phyloP scores from a whole-genome alignment of 1,140 invertebrate genomes.

The Ceratina japonica region DNA sequence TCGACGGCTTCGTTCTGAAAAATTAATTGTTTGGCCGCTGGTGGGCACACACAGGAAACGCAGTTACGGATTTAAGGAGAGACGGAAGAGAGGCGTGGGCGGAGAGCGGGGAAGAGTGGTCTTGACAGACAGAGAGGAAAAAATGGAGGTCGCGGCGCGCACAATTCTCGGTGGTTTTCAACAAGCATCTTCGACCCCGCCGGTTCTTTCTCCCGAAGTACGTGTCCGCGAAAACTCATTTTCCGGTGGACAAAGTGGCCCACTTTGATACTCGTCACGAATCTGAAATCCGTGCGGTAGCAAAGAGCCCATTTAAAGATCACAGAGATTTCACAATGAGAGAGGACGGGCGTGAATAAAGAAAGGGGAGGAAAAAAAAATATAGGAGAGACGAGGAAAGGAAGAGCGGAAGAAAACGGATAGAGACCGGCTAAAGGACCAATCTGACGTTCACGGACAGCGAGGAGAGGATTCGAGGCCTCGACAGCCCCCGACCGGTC shows the following conservation, averaged over 20 bases:
- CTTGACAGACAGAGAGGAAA: neutral
- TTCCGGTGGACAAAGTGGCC: slow-evolving; percentile 21
- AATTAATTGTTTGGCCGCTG: no score
- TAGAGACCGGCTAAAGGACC: slow-evolving; percentile 1
- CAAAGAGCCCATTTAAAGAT: slow-evolving; percentile 39
- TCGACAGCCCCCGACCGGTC: neutral
- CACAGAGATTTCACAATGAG: slow-evolving; percentile 24
- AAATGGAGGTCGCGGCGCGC: neutral
- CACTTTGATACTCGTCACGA: slow-evolving; percentile 30
- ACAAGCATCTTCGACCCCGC: neutral
- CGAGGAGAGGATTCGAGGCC: slow-evolving; percentile 1
- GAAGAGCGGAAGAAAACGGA: neutral
- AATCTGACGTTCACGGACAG: neutral
- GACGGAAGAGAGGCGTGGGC: neutral
- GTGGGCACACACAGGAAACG: no score
- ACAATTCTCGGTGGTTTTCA: neutral
- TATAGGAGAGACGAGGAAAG: neutral
- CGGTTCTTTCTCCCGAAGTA: neutral
- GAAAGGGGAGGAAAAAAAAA: neutral
- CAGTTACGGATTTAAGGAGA: no score
- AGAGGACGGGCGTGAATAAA: neutral
- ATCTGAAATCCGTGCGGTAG: slow-evolving; percentile 19
- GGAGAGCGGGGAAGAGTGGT: no score
- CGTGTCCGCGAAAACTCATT: slow-evolving; percentile 28
- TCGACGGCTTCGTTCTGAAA: no score